These are phyloP conservation scores for Pogonomyrmex californicus DNA, from an alignment of 1,140 invertebrate species.

Conservation along the genomic window DNA sequence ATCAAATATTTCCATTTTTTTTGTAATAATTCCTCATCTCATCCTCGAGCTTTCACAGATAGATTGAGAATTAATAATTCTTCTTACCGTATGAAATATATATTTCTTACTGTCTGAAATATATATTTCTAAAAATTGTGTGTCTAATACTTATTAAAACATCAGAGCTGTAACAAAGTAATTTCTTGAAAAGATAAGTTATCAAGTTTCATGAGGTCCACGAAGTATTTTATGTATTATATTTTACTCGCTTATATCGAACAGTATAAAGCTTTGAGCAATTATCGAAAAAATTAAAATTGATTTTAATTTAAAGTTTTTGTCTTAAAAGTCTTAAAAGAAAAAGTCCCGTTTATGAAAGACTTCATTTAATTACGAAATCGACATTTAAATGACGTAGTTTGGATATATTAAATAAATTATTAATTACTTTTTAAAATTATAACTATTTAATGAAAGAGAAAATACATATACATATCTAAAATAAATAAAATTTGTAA, in stretches of 20 bases:
- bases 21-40: background rate
- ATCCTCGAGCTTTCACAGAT: background rate
- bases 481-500: no score
- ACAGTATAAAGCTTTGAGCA: no score
- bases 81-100: background rate
- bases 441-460: no score
- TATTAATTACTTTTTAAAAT: background rate
- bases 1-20: slow-evolving; percentile 1
- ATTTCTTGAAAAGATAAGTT: background rate
- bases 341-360: no score
- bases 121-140: background rate
- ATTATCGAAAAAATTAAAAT: no score
- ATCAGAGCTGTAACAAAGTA: background rate
- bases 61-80: background rate
- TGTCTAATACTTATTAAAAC: background rate
- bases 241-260: no score
- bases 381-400: background rate
- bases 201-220: background rate
- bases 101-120: no score
- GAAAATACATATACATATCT: no score
- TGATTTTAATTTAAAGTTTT: no score
- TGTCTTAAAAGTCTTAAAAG: no score
- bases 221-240: background rate
- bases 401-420: background rate
- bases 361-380: background rate